Evolutionary conservation across 2,888 invertebrate genomes (phyloP), one percentile per base, ranked within the genome.

Genomic region (Drosophila mettleri): DNA sequence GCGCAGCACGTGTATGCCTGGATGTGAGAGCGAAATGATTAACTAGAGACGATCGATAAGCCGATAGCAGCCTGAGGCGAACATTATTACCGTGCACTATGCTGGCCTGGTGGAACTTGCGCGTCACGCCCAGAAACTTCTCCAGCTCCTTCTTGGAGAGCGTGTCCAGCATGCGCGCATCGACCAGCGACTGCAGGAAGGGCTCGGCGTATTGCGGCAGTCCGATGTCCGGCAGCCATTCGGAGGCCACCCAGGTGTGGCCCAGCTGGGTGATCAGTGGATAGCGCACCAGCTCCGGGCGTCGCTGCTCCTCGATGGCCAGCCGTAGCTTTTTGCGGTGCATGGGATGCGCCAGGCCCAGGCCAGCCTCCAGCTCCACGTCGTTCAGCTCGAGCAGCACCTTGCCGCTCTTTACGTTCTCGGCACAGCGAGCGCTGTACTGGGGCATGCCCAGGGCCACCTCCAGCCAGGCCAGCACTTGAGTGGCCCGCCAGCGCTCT

Each of bases 331-430:
- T 98, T 93, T 98, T 97, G 86, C 97, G 94, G 92, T 98, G 98
- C 95, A 98, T 96, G 41, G 97, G 96, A 93, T 98, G 98, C 59
- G 95, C 94, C 83, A 98, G 95, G n/a, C 97, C 97, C 63, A 98
- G 93, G 5, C 98, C 98, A 57, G 96, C 96, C 93, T 98, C 98
- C 91, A 98, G 93, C 91, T 98, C 98, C 55, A 96, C 94, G 91
- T 98, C 98, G 90, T 96, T 97, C 89, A 98, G 93, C 93, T 98
- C 98, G 85, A 98, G 94, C 90, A 98, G 94, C 86, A 98, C 98
- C 95, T 98, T 98, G 85, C 98, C 98, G 91, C 98, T 98, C 92
- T 98, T 98, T 73, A 98, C 96, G 92, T 98, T 98, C 90, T 98
- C 97, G 20, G 97, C 97, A 88, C 98, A 97, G 46, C 96, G 94